These are phyloP conservation scores for Lochmaea capreae DNA, from an alignment of 2,888 invertebrate genomes.

Conservation along the genomic window DNA sequence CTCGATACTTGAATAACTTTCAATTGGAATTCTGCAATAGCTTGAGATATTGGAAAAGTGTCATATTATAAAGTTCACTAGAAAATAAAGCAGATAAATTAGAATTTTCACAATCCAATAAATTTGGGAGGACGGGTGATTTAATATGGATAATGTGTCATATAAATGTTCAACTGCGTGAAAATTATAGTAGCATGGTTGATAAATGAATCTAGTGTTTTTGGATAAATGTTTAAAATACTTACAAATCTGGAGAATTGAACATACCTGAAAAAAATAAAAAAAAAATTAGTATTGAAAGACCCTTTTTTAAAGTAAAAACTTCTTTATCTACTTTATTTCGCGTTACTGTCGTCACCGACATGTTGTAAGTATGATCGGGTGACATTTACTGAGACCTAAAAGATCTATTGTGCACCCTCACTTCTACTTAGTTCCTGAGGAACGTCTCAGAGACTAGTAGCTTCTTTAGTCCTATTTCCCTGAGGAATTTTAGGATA, in stretches of 20 bases:
- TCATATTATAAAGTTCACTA: conserved; percentile 6
- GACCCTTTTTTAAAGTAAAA: too few relatives aligned
- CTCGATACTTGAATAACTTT: conserved; percentile 10
- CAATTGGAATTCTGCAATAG: conserved; percentile 18
- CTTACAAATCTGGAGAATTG: background rate
- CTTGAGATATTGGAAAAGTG: conserved; percentile 20
- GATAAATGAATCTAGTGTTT: background rate
- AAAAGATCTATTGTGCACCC: too few relatives aligned
- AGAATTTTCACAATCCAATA: conserved; percentile 6
- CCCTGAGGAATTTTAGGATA: too few relatives aligned
- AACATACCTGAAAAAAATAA: background rate
- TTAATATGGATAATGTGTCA: background rate
- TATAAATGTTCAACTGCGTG: background rate
- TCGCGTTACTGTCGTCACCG: too few relatives aligned
- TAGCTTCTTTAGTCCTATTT: too few relatives aligned
- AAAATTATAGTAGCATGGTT: background rate
- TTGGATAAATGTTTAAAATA: background rate
- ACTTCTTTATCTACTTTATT: too few relatives aligned
- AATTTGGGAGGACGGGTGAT: background rate
- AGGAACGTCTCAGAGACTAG: too few relatives aligned
- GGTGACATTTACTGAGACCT: too few relatives aligned
- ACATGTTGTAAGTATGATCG: too few relatives aligned
- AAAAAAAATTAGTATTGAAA: background rate
- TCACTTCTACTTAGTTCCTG: too few relatives aligned
- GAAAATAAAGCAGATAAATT: conserved; percentile 2